Evolutionary conservation across 2,888 invertebrate species (phyloP).

Genomic region (Agonum fuliginosum): DNA sequence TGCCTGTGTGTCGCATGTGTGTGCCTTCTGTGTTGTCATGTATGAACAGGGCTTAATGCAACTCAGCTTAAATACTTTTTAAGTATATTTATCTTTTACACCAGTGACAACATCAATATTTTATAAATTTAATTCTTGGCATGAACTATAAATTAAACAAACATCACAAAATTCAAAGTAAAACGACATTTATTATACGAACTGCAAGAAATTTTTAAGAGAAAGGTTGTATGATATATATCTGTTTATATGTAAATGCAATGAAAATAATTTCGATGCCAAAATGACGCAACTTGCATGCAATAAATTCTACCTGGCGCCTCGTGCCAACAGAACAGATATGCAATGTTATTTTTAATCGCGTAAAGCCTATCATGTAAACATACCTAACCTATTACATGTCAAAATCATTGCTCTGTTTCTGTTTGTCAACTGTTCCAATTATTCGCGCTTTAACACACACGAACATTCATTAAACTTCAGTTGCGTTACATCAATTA

Average conservation of each 20-base stretch:
- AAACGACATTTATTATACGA: no score
- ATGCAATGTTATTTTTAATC: background rate
- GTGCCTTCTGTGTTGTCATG: no score
- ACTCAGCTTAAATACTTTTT: no score
- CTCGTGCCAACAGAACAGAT: background rate
- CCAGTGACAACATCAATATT: no score
- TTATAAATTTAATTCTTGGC: no score
- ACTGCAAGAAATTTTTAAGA: no score
- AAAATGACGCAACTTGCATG: background rate
- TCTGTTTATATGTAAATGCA: conserved; percentile 10
- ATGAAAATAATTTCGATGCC: background rate
- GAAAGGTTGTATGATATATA: no score
- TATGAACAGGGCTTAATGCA: no score
- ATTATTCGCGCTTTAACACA: background rate
- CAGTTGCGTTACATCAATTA: background rate
- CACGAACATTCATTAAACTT: background rate
- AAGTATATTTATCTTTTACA: no score
- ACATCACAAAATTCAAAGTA: no score
- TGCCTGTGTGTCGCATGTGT: no score
- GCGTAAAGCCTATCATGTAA: background rate
- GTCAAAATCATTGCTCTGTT: background rate
- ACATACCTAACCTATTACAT: background rate
- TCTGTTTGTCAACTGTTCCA: background rate
- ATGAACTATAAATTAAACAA: no score
- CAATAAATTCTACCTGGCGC: background rate